Conservation (phyloP, 1,140 invertebrate genomes). For the Ganaspis sp. region DNA sequence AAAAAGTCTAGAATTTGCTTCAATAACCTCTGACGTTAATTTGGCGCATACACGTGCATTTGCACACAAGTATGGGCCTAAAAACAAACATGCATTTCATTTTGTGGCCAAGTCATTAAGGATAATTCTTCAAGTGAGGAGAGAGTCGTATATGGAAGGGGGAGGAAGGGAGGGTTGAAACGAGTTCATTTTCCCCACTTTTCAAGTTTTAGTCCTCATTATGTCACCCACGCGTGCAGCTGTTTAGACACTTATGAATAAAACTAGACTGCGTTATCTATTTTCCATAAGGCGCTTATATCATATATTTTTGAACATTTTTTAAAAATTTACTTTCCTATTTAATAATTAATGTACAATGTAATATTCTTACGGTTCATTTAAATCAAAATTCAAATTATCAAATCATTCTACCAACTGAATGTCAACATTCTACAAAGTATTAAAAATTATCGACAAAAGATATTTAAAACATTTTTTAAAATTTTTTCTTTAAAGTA, state of each 20-base stretch:
- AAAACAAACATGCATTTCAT: neutral
- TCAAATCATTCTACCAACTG: too few relatives aligned
- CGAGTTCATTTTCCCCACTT: neutral
- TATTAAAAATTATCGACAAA: too few relatives aligned
- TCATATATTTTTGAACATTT: neutral
- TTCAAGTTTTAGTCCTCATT: neutral
- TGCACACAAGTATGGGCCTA: neutral
- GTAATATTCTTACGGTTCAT: too few relatives aligned
- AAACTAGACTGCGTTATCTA: neutral
- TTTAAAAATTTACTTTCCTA: neutral
- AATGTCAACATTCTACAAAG: too few relatives aligned
- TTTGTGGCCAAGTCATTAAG: neutral
- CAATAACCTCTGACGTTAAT: constrained; percentile 6
- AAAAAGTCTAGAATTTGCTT: constrained; percentile 11
- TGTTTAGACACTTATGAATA: neutral
- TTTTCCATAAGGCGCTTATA: neutral
- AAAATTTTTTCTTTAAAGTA: too few relatives aligned
- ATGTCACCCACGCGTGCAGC: neutral
- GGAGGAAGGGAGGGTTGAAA: neutral
- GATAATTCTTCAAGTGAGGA: neutral
- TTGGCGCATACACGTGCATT: neutral
- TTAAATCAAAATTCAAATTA: too few relatives aligned
- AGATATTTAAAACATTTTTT: too few relatives aligned
- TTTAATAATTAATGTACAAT: too few relatives aligned
- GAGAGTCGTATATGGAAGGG: neutral